Base-by-base conservation (phyloP, 2,888 invertebrate genomes). In the Pyrrhia umbra region DNA sequence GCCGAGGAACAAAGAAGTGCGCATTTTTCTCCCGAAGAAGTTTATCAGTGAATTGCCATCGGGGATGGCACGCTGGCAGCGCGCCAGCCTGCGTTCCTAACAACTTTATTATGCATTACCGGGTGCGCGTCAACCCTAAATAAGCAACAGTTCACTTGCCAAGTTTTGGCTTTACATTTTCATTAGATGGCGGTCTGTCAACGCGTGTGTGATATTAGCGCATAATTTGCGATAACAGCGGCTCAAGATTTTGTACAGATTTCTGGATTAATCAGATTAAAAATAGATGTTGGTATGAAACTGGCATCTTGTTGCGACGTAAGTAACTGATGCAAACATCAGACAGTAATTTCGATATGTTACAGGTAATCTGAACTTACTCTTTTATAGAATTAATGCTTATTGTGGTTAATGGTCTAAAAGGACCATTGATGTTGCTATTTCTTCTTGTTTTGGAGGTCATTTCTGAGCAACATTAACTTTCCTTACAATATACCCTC, bases 31-130 rank as follows among this genome's bases (percentile, higher is more conserved):
- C 59, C 63, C 42, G 45, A 75, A 83, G 82, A 82, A 83, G 81
- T 85, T 86, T 87, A 86, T 86, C 87, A 85, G 80, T 58, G 81
- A 87, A 82, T 83, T 79, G 84, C 84, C 83, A 87, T 87, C 84
- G 52, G 83, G 76, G 80, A 65, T 74, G 78, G 80, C 54, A 34
- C 66, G 81, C 82, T 92, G 92, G 92, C 89, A 46, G 23, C 25
- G n/a, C 58, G 89, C 91, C 92, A 92, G 83, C 63, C 70, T 79
- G 77, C 76, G 75, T 87, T 85, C 81, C 87, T 90, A 91, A 90
- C 91, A 91, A 90, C 90, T 92, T 92, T 93, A 92, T 92, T 92
- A 92, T 92, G 92, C 91, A 93, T 93, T 90, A 90, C 89, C 85
- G 84, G 78, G 85, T 83, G 88, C 88, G 86, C 85, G 87, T 86